These are phyloP conservation scores for Ceyx margarethae DNA, from an alignment of 2,113 vertebrate genomes.

Conservation along the genomic window DNA sequence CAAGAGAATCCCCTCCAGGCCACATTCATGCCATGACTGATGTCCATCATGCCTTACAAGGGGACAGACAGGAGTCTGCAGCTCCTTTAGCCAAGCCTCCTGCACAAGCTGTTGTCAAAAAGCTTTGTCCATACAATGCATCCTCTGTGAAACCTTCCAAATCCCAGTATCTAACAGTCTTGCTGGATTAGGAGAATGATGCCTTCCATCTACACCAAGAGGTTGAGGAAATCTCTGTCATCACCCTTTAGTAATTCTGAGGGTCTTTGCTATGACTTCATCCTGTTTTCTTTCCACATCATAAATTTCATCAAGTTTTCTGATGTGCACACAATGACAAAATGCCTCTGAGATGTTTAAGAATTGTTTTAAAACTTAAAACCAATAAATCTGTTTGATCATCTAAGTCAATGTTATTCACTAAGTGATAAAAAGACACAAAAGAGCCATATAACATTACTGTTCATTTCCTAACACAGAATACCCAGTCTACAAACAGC, in stretches of 20 bases:
- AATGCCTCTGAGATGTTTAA: not conserved
- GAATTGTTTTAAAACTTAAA: not conserved
- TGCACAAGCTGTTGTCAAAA: not conserved
- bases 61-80: not conserved
- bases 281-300: not conserved
- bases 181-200: not conserved
- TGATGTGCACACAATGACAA: not conserved
- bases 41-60: rapidly evolving
- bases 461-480: not conserved
- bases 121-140: not conserved
- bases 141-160: not conserved
- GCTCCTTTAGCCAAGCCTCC: not conserved
- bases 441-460: not conserved
- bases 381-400: not conserved
- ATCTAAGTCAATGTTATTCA: not conserved
- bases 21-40: not conserved
- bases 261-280: not conserved
- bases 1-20: not conserved
- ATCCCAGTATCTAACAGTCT: not conserved
- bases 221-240: not conserved
- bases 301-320: not conserved
- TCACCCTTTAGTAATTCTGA: not conserved
- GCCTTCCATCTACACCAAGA: not conserved
- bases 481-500: not conserved
- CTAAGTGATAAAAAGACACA: not conserved